Conservation (phyloP, 2,888 invertebrate species). For the Dasysyrphus albostriatus region DNA sequence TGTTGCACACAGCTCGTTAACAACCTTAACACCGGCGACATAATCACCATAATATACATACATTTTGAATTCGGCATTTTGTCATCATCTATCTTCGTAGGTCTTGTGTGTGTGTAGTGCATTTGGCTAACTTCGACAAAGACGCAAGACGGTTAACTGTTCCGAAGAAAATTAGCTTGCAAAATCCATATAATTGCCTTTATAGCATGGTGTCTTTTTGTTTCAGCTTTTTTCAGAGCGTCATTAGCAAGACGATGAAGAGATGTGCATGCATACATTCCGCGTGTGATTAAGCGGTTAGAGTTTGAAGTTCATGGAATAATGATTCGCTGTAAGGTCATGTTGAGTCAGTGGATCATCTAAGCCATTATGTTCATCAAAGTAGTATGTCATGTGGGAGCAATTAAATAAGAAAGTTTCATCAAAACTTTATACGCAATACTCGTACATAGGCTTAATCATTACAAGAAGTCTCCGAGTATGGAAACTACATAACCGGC, state of each 20-base stretch:
- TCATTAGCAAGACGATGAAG: conserved; percentile 40
- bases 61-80: conserved; percentile 64
- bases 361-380: conserved; percentile 24
- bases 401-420: conserved; percentile 54
- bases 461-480: conserved; percentile 15
- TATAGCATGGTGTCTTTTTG: conserved; percentile 47
- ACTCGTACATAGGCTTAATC: background rate
- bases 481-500: conserved; percentile 39
- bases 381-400: conserved; percentile 50
- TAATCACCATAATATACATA: conserved; percentile 71
- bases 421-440: background rate
- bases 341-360: conserved; percentile 59
- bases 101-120: conserved; percentile 9
- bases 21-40: conserved; percentile 72
- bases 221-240: background rate
- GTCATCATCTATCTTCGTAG: conserved; percentile 60
- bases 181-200: conserved; percentile 39
- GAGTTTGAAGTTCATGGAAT: conserved; percentile 47
- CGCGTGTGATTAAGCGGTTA: conserved; percentile 45
- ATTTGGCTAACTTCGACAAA: background rate
- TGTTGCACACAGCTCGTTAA: conserved; percentile 66
- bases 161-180: conserved; percentile 57
- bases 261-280: conserved; percentile 22
- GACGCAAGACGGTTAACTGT: conserved; percentile 44
- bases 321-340: conserved; percentile 37